Percentiles rank a stretch among this genome's conserved stretches.
Evolutionary conservation across 2,113 vertebrate genomes (phyloP).

Genomic region (Nyctibius bracteatus): DNA sequence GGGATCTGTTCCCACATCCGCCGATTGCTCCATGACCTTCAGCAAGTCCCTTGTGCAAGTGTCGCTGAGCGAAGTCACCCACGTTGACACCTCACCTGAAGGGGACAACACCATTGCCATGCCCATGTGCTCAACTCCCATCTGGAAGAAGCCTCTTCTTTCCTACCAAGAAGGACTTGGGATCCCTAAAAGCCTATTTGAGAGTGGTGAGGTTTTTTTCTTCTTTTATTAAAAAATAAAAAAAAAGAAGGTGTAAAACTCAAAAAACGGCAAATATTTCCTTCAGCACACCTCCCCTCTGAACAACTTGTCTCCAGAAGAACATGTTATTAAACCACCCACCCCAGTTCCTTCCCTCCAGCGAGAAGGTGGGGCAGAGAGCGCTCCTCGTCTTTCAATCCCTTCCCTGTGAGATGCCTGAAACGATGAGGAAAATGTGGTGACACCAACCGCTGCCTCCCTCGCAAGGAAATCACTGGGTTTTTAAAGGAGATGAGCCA

Average conservation of each 20-base stretch:
- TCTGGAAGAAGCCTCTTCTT: background rate
- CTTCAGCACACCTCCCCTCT: background rate
- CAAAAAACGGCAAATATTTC: background rate
- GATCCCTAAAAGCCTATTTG: background rate
- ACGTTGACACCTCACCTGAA: fast-evolving
- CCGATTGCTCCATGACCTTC: background rate
- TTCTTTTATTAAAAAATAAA: background rate
- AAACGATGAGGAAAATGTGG: background rate
- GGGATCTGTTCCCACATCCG: background rate
- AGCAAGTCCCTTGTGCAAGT: background rate
- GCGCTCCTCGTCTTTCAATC: background rate
- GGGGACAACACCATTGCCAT: background rate
- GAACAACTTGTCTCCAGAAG: slow-evolving; percentile 51
- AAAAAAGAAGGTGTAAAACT: background rate
- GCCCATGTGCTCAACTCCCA: background rate
- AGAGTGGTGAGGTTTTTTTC: background rate
- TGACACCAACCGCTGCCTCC: background rate
- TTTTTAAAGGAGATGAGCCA: background rate
- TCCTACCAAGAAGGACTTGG: background rate
- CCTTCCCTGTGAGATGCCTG: background rate
- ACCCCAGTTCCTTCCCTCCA: slow-evolving; percentile 40
- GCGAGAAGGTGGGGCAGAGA: slow-evolving; percentile 32
- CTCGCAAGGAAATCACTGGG: background rate
- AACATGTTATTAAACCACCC: slow-evolving; percentile 47
- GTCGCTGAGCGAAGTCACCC: background rate